A percentile compares a stretch with the other conserved stretches of the same genome.
These are phyloP conservation scores for Chironomus striatipennis DNA, from an alignment of 1,140 invertebrate genomes.

Conservation along the genomic window DNA sequence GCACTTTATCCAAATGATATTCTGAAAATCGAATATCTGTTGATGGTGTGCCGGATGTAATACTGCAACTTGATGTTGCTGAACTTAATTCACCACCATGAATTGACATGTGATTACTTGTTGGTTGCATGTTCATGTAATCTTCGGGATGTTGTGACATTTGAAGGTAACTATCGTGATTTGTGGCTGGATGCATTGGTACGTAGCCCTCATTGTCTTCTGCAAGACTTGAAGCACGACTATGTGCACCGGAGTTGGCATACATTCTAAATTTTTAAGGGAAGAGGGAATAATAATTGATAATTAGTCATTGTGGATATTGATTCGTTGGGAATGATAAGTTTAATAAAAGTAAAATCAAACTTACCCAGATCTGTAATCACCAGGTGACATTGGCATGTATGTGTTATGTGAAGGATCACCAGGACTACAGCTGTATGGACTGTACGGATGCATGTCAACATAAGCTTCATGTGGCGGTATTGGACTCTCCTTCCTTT, in stretches of 20 bases:
- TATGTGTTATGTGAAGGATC: constrained; percentile 27
- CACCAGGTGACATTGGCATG: constrained; percentile 31
- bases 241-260: constrained; percentile 32
- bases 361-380: constrained; percentile 29
- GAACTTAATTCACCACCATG: constrained; percentile 45
- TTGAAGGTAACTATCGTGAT: constrained; percentile 2
- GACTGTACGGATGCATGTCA: constrained; percentile 25
- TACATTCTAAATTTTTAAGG: too few relatives aligned
- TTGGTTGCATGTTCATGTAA: constrained; percentile 55
- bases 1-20: constrained; percentile 58
- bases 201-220: constrained; percentile 49
- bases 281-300: neutral
- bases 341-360: constrained; percentile 8
- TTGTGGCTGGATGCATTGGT: constrained; percentile 48
- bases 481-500: constrained; percentile 22
- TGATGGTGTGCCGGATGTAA: constrained; percentile 63
- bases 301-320: neutral
- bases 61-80: constrained; percentile 54
- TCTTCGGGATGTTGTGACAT: constrained; percentile 35
- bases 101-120: constrained; percentile 31
- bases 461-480: neutral
- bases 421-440: constrained; percentile 25
- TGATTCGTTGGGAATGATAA: too few relatives aligned
- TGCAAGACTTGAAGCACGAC: constrained; percentile 30
- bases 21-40: constrained; percentile 51